phyloP scores from a whole-genome alignment of 2,797 vertebrate genomes.

The Monodelphis domestica region DNA sequence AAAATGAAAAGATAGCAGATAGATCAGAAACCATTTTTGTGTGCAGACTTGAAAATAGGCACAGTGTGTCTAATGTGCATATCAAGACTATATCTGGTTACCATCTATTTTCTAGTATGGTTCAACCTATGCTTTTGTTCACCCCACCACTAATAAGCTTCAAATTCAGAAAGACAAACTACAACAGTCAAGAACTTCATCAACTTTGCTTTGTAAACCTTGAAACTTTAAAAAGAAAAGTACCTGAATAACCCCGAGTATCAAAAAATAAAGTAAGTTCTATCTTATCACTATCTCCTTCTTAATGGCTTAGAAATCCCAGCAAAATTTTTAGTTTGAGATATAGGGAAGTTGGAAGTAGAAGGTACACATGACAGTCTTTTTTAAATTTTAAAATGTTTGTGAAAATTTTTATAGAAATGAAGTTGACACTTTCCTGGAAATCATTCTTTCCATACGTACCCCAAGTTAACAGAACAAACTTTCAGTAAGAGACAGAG shows the following conservation, averaged over 20 bases:
- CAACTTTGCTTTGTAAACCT: too few relatives aligned
- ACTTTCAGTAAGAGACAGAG: not conserved
- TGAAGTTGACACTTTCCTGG: not conserved
- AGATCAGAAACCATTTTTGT: not conserved
- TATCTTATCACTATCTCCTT: not conserved
- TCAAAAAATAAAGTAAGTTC: too few relatives aligned
- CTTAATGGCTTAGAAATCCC: not conserved
- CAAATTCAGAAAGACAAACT: not conserved
- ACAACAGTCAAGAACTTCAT: too few relatives aligned
- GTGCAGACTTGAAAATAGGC: not conserved
- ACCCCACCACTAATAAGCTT: too few relatives aligned
- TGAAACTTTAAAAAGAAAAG: too few relatives aligned
- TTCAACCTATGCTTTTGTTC: not conserved
- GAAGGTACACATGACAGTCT: too few relatives aligned
- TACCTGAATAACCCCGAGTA: too few relatives aligned
- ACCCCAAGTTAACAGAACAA: not conserved
- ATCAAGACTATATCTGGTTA: not conserved
- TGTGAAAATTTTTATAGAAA: not conserved
- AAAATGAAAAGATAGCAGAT: not conserved
- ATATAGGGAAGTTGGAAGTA: not conserved
- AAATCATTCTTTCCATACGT: not conserved
- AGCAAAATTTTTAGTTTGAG: not conserved
- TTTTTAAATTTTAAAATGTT: not conserved
- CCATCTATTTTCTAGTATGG: not conserved
- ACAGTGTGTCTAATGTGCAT: not conserved